Evolutionary conservation across 2,797 vertebrate species (phyloP).

Genomic region (Tamandua tetradactyla): DNA sequence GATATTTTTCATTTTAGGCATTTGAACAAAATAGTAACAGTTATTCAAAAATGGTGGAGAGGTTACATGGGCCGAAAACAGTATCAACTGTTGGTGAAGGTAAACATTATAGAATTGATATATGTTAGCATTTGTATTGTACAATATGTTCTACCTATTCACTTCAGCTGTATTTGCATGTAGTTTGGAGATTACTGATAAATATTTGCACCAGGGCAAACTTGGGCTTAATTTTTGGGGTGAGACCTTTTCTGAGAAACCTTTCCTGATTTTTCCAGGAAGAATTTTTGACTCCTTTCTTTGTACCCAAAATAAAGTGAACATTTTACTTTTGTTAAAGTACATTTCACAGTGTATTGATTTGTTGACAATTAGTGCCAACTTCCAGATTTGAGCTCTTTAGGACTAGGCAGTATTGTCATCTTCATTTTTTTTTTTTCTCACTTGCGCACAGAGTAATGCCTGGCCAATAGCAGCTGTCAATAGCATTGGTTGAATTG

Average conservation of each 20-base stretch:
- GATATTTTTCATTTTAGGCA: constrained; percentile 85
- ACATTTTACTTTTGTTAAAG: neutral
- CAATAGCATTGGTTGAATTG: neutral
- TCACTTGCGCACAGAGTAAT: neutral
- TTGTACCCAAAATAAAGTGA: neutral
- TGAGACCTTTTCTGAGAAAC: constrained; percentile 53
- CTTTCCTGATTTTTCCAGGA: neutral
- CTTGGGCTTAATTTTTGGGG: constrained; percentile 24
- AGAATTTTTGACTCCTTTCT: neutral
- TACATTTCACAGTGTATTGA: neutral
- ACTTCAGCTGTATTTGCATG: neutral
- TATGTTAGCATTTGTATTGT: constrained; percentile 40
- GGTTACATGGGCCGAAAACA: constrained; percentile 90
- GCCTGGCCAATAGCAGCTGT: neutral
- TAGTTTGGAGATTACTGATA: constrained; percentile 34
- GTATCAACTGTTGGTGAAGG: constrained; percentile 92
- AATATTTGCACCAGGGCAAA: constrained; percentile 50
- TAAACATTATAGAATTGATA: constrained; percentile 80
- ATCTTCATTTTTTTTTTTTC: neutral
- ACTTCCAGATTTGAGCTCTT: neutral
- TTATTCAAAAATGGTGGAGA: constrained; percentile 95
- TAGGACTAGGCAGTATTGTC: neutral
- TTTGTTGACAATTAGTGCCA: neutral
- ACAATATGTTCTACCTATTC: neutral
- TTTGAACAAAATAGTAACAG: constrained; percentile 87